Evolutionary conservation across 2,888 invertebrate species (phyloP).

Genomic region (Epistrophe grossulariae): DNA sequence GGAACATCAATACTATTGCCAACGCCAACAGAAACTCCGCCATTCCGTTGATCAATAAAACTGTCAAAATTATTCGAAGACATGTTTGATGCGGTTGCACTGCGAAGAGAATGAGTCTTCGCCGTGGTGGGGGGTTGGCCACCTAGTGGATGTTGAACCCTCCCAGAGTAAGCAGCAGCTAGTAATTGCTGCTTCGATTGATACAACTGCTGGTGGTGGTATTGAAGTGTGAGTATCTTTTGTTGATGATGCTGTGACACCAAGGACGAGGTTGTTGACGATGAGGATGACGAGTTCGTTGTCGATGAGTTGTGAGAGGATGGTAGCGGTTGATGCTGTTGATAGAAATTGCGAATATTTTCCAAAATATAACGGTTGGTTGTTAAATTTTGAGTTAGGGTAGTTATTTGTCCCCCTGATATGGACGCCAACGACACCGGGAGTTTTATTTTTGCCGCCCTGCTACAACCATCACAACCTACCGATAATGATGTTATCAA

Average conservation of each 20-base stretch:
- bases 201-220: conserved; percentile 68
- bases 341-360: conserved; percentile 82
- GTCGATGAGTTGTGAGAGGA: conserved; percentile 80
- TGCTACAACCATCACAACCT: too few species aligned
- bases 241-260: conserved; percentile 79
- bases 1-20: conserved; percentile 8
- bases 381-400: conserved; percentile 68
- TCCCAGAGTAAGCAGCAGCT: background rate
- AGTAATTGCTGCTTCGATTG: conserved; percentile 62
- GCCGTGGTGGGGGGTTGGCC: background rate
- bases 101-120: conserved; percentile 78
- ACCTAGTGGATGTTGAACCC: conserved; percentile 7
- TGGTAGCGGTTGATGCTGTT: conserved; percentile 79
- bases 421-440: conserved; percentile 51
- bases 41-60: conserved; percentile 80
- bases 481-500: conserved; percentile 62
- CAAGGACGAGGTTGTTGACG: conserved; percentile 82
- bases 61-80: conserved; percentile 82
- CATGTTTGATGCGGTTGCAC: conserved; percentile 81
- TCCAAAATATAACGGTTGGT: conserved; percentile 81
- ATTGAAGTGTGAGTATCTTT: conserved; percentile 72
- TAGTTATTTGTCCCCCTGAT: conserved; percentile 39
- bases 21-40: conserved; percentile 42
- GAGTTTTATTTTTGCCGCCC: conserved; percentile 40
- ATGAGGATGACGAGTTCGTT: conserved; percentile 77